Base-by-base conservation (phyloP, 2,113 vertebrate species). In the Lasiurus cinereus region DNA sequence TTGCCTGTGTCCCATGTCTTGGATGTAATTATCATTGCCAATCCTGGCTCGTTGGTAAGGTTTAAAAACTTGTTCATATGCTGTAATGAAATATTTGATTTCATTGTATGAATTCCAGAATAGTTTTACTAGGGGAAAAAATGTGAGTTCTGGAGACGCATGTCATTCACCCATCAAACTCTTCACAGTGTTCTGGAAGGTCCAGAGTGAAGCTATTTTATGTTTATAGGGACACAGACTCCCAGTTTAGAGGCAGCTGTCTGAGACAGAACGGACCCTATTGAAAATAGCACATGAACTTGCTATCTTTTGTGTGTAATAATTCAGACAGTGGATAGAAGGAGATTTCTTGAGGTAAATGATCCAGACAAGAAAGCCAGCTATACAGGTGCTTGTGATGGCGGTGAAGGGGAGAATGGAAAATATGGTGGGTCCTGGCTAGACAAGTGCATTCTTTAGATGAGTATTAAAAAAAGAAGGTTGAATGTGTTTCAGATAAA, bases 141-240 rank as follows among this genome's bases (percentile, higher is more conserved):
- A 6, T 9, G 1, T 10, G 2, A 19, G 24, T 73, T 14, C 29
- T 29, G 72, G 62, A 88, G 46, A 24, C 24, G 3, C 2, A 0
- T 22, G 6, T n/a, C 74, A 11, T 8, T 54, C 54, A 62, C 43
- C 64, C 52, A 15, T 16, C 12, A 31, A 19, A 1, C 36, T 33
- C 87, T 5, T 13, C 5, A 0, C 13, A 2, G 83, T 24, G 3
- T 73, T 15, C 36, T 31, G 0, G 3, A 24, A 29, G 29, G 36
- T n/a, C 70, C 50, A 2, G 6, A 1, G 15, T n/a, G 8, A 5
- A 2, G 0, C 39, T 18, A 0, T 12, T 24, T 59, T 52, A 1
- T 84, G 1, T 46, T 80, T 33, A 3, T 2, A 48, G 67, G 79
- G 18, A 31, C 48, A 9, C 2, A 12, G 0, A 22, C 77, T 67